Conservation (phyloP, 2,113 vertebrate species). For the Oncorhynchus kisutch region DNA sequence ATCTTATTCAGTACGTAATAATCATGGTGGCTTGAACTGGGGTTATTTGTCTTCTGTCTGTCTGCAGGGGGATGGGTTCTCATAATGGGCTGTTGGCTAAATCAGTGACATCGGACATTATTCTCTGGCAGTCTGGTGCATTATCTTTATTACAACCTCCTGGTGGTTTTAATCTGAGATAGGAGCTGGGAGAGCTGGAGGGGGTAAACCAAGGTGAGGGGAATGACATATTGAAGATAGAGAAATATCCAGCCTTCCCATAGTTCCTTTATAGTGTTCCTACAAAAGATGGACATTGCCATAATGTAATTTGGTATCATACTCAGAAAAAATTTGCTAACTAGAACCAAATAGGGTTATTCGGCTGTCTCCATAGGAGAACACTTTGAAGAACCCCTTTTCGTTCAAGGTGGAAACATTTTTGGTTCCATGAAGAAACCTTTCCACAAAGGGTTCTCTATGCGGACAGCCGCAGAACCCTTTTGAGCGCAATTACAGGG, state of each 20-base stretch:
- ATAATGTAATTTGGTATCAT: not conserved
- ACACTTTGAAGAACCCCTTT: too few species aligned
- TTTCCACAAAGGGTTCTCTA: too few species aligned
- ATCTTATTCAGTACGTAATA: too few species aligned
- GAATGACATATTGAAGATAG: not conserved
- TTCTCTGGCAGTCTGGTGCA: not conserved
- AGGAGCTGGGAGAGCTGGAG: not conserved
- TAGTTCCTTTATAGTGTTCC: not conserved
- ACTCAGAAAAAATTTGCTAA: too few species aligned
- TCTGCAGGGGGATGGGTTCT: not conserved
- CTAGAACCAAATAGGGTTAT: too few species aligned
- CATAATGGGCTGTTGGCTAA: not conserved
- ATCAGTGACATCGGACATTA: conserved; percentile 5
- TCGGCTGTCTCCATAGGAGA: too few species aligned
- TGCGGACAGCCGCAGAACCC: too few species aligned
- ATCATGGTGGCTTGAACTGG: not conserved
- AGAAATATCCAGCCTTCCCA: not conserved
- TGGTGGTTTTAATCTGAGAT: conserved; percentile 15
- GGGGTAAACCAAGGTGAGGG: not conserved
- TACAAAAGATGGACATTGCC: not conserved
- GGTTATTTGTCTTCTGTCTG: not conserved
- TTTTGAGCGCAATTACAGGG: too few species aligned
- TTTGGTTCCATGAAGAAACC: too few species aligned
- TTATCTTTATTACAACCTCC: conserved; percentile 23
- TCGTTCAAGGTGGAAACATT: too few species aligned